Evolutionary conservation across 2,113 vertebrate genomes (phyloP).

Genomic region (Cromileptes altivelis): DNA sequence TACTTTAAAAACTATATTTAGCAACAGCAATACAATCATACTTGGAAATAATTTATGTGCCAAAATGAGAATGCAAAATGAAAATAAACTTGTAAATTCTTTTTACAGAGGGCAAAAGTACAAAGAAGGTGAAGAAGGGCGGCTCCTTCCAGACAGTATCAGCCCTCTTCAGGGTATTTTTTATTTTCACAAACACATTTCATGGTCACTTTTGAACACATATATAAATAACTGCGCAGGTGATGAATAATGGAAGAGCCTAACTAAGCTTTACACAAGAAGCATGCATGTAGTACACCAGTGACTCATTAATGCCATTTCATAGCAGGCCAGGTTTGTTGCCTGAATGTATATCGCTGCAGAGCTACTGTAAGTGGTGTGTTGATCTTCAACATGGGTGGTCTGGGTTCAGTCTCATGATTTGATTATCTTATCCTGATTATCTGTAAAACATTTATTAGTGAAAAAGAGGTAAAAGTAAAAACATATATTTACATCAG

Average conservation of each 20-base stretch:
- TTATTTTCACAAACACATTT: background rate
- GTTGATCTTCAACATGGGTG: background rate
- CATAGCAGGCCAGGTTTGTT: background rate
- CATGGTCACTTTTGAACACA: background rate
- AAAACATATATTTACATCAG: background rate
- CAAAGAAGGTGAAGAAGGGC: slow-evolving; percentile 93
- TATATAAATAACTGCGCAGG: background rate
- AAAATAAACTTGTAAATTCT: background rate
- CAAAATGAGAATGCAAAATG: background rate
- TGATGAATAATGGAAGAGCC: background rate
- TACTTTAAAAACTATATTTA: background rate
- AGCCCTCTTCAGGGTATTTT: slow-evolving; percentile 88
- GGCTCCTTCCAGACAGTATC: slow-evolving; percentile 96
- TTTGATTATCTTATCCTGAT: background rate
- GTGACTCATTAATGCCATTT: background rate
- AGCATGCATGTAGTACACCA: background rate
- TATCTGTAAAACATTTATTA: background rate
- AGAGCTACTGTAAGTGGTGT: background rate
- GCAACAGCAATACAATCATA: background rate
- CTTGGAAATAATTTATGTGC: background rate
- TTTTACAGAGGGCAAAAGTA: slow-evolving; percentile 45
- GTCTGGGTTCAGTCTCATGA: background rate
- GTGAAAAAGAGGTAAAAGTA: background rate
- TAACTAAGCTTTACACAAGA: background rate
- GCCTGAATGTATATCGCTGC: background rate